Evolutionary conservation across 1,140 invertebrate species (phyloP), one percentile per base, ranked within the genome.

Genomic region (Zophobas morio): DNA sequence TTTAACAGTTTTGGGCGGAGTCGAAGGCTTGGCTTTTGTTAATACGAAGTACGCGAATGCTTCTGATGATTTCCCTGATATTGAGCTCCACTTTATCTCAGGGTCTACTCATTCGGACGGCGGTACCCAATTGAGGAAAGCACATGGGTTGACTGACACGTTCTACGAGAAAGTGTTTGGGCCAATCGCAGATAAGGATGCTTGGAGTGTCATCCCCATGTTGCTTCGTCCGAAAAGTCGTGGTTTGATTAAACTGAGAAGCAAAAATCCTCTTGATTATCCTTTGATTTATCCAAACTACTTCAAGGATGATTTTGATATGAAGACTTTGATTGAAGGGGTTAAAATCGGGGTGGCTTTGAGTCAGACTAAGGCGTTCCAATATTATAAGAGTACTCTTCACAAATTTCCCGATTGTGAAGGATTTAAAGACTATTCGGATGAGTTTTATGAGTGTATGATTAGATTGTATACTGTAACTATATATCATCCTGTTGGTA

Each of bases 241-340:
- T 80, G 97, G 97, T 0, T 88, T 90, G 8, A 94, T 98, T 8
- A 93, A 92, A 77, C 84, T 98, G 1, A 88, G 94, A 2, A 95
- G 93, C 71, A 90, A 90, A 32, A 95, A 98, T 87, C 98, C 98
- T 0, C 94, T 93, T 77, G 93, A 97, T 79, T 94, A 96, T 84
- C 98, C 98, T 0, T 89, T 96, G 8, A 97, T 99, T 66, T 94
- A 97, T 84, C 96, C 98, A 0, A 97, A 97, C 84, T 98, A 98
- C 82, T 92, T 98, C 79, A 88, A 90, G 2, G 93, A 96, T 70
- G 93, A 93, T 0, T 88, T 91, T 20, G 96, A 98, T 82, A 89
- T 96, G 79, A 92, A 92, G 37, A 93, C 92, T 0, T 85, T 97
- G 40, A 89, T 96, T 1, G 96, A 97, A 86, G 95, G 95, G 0